These are phyloP conservation scores for Rhinolophus sinicus DNA, from an alignment of 2,113 vertebrate species.

Conservation along the genomic window DNA sequence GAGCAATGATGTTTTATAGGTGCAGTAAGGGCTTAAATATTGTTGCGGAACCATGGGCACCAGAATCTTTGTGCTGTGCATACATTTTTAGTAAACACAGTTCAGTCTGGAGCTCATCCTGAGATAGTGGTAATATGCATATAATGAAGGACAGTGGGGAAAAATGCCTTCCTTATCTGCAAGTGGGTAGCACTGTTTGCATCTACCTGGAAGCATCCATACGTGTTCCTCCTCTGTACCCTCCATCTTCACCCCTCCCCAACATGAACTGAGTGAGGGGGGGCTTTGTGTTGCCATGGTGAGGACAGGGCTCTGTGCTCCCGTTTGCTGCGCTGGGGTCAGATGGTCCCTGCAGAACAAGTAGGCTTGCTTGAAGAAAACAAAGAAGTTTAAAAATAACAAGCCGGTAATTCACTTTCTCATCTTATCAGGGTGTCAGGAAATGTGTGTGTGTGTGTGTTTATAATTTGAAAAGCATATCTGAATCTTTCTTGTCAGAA, in stretches of 20 bases:
- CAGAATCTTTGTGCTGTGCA: not conserved
- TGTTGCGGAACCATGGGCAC: not conserved
- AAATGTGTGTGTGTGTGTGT: constrained; percentile 53
- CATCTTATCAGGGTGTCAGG: constrained; percentile 69
- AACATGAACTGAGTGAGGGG: not conserved
- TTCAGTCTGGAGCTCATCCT: not conserved
- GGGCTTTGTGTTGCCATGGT: constrained; percentile 54
- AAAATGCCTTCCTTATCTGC: not conserved
- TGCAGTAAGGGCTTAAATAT: not conserved
- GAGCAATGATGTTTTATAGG: not conserved
- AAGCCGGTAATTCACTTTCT: constrained; percentile 56
- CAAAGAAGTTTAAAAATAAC: constrained; percentile 68
- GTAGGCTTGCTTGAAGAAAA: constrained; percentile 48
- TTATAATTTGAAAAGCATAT: constrained; percentile 73
- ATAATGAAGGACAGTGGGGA: not conserved
- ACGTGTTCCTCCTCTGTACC: not conserved
- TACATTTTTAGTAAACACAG: not conserved
- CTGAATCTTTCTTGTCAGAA: constrained; percentile 71
- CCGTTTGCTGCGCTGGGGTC: not conserved
- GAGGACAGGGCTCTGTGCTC: not conserved
- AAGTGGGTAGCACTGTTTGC: not conserved
- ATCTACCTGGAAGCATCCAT: not conserved
- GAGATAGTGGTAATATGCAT: not conserved
- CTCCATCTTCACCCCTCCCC: no score
- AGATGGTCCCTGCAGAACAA: constrained; percentile 29